These are phyloP conservation scores for Pseudomyrmex pallidus DNA, from an alignment of 1,140 invertebrate species.

Conservation along the genomic window DNA sequence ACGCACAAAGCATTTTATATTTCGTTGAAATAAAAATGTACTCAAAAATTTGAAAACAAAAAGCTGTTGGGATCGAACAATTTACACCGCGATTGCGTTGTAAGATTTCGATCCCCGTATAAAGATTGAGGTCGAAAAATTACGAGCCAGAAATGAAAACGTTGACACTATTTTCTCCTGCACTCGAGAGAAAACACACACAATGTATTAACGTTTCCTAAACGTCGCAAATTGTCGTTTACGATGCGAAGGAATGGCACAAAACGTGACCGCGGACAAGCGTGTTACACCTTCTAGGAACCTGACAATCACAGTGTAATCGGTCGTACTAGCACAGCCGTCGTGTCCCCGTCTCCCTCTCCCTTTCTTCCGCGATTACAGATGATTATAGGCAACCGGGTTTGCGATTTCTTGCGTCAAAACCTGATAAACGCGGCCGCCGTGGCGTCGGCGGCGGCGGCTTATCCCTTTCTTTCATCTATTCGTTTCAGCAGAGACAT, in stretches of 20 bases:
- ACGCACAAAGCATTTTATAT: no score
- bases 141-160: neutral
- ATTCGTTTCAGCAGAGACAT: conserved; percentile 39
- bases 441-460: neutral
- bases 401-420: conserved; percentile 51
- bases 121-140: neutral
- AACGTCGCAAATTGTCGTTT: conserved; percentile 6
- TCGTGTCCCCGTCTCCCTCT: conserved; percentile 28
- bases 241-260: conserved; percentile 10
- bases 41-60: no score
- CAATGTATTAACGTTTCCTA: conserved; percentile 1
- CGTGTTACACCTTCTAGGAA: conserved; percentile 52
- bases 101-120: neutral
- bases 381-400: conserved; percentile 55
- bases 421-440: conserved; percentile 46
- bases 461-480: conserved; percentile 42
- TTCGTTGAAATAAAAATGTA: no score
- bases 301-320: conserved; percentile 20
- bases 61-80: neutral
- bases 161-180: neutral
- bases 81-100: neutral
- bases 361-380: conserved; percentile 56
- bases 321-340: conserved; percentile 11
- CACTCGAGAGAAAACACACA: neutral
- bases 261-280: conserved; percentile 17